Evolutionary conservation across 2,113 vertebrate genomes (phyloP).

Genomic region (Kryptolebias marmoratus): DNA sequence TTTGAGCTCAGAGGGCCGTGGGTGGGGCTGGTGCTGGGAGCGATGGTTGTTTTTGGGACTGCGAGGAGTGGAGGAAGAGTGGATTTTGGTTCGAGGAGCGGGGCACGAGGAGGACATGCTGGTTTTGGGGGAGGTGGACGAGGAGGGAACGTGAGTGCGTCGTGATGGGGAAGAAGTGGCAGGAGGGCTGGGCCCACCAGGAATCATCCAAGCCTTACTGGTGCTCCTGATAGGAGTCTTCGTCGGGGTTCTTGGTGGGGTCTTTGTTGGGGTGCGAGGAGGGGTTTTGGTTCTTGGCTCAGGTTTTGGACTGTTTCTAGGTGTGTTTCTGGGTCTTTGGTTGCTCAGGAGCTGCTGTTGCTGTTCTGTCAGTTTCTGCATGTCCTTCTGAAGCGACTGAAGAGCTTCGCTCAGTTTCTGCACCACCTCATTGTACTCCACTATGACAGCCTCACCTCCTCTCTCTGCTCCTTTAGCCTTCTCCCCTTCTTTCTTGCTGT

Average conservation of each 20-base stretch:
- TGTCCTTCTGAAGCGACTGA: slow-evolving; percentile 87
- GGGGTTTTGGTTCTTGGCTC: slow-evolving; percentile 46
- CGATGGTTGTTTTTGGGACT: slow-evolving; percentile 80
- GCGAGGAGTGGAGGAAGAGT: slow-evolving; percentile 73
- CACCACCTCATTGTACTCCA: slow-evolving; percentile 88
- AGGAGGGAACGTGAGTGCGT: slow-evolving; percentile 59
- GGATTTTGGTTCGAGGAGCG: slow-evolving; percentile 72
- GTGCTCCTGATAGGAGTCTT: slow-evolving; percentile 55
- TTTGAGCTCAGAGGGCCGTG: slow-evolving; percentile 86
- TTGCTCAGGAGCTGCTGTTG: slow-evolving; percentile 86
- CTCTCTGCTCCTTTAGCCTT: slow-evolving; percentile 66
- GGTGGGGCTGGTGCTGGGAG: slow-evolving; percentile 57
- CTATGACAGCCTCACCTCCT: slow-evolving; percentile 66
- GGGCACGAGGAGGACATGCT: slow-evolving; percentile 69
- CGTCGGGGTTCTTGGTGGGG: slow-evolving; percentile 61
- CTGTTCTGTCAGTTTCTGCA: slow-evolving; percentile 91
- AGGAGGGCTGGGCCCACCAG: slow-evolving; percentile 38
- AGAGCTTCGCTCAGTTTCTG: slow-evolving; percentile 88
- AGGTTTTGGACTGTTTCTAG: slow-evolving; percentile 52
- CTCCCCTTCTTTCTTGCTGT: slow-evolving; percentile 74
- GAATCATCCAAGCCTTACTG: slow-evolving; percentile 82
- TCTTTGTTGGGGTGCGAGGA: slow-evolving; percentile 64
- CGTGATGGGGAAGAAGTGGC: slow-evolving; percentile 66
- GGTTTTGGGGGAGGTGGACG: slow-evolving; percentile 65
- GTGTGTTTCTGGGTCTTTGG: slow-evolving; percentile 67